phyloP scores from a whole-genome alignment of 2,113 vertebrate species.

The Pithys albifrons region DNA sequence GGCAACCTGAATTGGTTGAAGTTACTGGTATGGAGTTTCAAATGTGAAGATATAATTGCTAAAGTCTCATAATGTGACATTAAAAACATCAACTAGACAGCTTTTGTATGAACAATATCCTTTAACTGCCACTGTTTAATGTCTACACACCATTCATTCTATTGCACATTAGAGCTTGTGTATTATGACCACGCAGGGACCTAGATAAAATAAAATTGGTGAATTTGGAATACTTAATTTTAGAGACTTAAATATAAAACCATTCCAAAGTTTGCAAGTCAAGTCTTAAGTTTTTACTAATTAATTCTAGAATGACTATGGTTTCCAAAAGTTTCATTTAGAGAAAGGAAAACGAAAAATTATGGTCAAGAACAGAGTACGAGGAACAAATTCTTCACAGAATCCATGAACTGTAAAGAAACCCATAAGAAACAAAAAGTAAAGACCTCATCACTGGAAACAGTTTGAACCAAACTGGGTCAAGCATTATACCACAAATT shows the following conservation, averaged over 20 bases:
- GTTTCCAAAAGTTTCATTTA: not conserved
- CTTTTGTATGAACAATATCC: not conserved
- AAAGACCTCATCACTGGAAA: not conserved
- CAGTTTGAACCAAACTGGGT: not conserved
- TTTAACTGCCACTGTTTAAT: not conserved
- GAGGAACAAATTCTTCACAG: not conserved
- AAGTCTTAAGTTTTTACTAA: not conserved
- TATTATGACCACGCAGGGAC: not conserved
- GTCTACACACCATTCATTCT: not conserved
- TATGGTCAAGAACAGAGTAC: not conserved
- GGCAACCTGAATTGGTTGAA: not conserved
- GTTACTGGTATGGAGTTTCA: not conserved
- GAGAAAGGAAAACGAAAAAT: slow-evolving; percentile 1
- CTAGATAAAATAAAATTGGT: not conserved
- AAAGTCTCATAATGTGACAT: not conserved
- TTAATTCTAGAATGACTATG: not conserved
- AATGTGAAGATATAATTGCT: not conserved
- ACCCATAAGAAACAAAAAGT: not conserved
- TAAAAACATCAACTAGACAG: not conserved
- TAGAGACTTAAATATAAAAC: not conserved
- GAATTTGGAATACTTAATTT: not conserved
- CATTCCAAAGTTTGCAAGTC: not conserved
- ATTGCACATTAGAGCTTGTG: accelerated
- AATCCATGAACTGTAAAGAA: not conserved
- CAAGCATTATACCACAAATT: not conserved